phyloP scores from a whole-genome alignment of 2,888 invertebrate genomes.

The Thera britannica region DNA sequence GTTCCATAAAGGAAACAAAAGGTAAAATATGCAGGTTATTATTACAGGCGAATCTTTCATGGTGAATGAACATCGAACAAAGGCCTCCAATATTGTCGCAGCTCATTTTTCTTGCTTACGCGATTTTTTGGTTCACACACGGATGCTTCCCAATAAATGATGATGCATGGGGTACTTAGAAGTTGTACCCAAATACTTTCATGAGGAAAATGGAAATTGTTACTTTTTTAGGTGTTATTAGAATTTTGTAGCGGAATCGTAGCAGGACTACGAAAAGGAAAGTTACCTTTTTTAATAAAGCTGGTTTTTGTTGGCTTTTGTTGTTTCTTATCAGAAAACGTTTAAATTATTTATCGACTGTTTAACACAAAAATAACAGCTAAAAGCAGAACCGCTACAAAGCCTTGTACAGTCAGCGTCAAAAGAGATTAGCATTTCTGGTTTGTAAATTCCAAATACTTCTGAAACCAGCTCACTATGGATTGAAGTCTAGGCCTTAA shows the following conservation, averaged over 20 bases:
- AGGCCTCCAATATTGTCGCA: slow-evolving; percentile 49
- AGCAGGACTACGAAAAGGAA: slow-evolving; percentile 3
- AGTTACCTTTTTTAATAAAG: background rate
- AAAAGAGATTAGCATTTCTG: too few relatives aligned
- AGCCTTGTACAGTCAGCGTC: too few relatives aligned
- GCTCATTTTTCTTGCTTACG: slow-evolving; percentile 54
- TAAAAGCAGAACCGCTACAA: too few relatives aligned
- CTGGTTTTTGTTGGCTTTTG: background rate
- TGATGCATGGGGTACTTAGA: slow-evolving; percentile 37
- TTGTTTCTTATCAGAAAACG: background rate
- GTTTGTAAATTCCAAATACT: too few relatives aligned
- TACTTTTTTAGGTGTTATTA: slow-evolving; percentile 14
- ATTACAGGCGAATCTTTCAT: slow-evolving; percentile 44
- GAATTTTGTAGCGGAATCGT: slow-evolving; percentile 6
- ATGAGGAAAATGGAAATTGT: slow-evolving; percentile 22
- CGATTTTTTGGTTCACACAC: slow-evolving; percentile 49
- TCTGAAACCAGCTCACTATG: too few relatives aligned
- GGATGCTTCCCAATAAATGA: slow-evolving; percentile 44
- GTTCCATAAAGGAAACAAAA: slow-evolving; percentile 28
- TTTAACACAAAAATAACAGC: too few relatives aligned
- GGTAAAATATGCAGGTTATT: slow-evolving; percentile 41
- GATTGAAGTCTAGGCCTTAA: too few relatives aligned
- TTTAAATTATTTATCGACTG: too few relatives aligned
- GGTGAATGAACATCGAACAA: slow-evolving; percentile 50
- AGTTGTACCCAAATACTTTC: slow-evolving; percentile 30